Percentiles rank a stretch among this genome's conserved stretches.
phyloP scores from a whole-genome alignment of 1,140 invertebrate genomes.

The Neelides sp. region DNA sequence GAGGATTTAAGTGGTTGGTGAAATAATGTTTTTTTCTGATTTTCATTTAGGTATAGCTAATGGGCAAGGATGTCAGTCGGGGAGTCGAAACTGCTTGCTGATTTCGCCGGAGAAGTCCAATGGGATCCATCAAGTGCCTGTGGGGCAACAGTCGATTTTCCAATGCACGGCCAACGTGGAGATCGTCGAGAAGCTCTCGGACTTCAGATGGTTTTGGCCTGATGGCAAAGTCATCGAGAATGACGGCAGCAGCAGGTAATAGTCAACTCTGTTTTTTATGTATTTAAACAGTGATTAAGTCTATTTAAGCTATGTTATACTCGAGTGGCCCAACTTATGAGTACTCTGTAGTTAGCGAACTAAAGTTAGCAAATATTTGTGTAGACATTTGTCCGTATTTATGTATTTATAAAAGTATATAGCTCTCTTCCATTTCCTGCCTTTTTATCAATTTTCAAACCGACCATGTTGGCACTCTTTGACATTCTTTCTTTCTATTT shows the following conservation, averaged over 20 bases:
- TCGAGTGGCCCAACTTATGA: background rate
- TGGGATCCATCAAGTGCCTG: conserved; percentile 23
- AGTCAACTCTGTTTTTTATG: conserved; percentile 16
- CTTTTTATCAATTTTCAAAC: no score
- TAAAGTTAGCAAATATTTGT: background rate
- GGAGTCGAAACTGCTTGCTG: no score
- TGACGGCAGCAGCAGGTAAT: conserved; percentile 31
- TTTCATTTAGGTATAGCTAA: no score
- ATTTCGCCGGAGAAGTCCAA: conserved; percentile 22
- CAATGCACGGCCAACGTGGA: conserved; percentile 35
- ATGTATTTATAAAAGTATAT: background rate
- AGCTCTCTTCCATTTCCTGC: background rate
- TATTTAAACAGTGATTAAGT: background rate
- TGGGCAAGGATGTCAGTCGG: no score
- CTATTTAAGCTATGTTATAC: background rate
- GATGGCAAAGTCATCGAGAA: conserved; percentile 31
- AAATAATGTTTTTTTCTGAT: no score
- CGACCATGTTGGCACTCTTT: no score
- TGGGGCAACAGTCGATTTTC: conserved; percentile 30
- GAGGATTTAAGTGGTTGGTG: no score
- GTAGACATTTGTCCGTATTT: background rate
- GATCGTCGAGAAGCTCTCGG: conserved; percentile 33
- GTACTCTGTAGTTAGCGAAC: background rate
- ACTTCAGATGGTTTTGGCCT: conserved; percentile 36
- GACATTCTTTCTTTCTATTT: no score